Evolutionary conservation across 1,140 invertebrate species (phyloP), one percentile per base, ranked within the genome.

Genomic region (Dreissena rostriformis): DNA sequence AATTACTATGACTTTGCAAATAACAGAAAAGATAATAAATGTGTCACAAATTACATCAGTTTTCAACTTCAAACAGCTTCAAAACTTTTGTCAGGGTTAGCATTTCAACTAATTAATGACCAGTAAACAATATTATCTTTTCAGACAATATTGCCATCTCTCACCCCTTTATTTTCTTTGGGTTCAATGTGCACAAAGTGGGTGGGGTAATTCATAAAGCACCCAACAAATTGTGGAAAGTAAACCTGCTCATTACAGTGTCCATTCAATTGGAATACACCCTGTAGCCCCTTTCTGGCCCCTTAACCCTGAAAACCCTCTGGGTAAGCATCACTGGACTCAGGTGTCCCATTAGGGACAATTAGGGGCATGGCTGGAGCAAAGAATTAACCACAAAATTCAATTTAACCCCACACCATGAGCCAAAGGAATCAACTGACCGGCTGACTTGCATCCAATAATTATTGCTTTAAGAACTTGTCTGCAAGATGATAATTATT

Each of bases 311-410:
- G 75, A 82, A 24, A 28, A 22, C 57, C 19, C 22, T 28, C 49
- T 17, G 39, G 52, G 80, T 15, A 55, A 67, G 63, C 49, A 28
- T 65, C 61, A 75, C 61, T 73, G 29, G 71, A 68, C 80, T 82
- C 80, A 82, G 80, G 80, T 82, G 80, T 74, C 80, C 70, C 63
- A 82, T 82, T 82, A 82, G 63, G 39, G 53, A 24, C 71, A 82
- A 82, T 82, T 82, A 82, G 65, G 80, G 80, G 80, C 80, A 82
- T 49, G 66, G 72, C 24, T 74, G 80, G 80, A 52, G 80, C 65
- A 72, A 75, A 75, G n/a, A 67, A 49, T 24, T 55, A 73, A 63
- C 72, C 52, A 53, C 57, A 66, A 75, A 82, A 73, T 74, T 82
- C 80, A 82, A 82, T 82, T 82, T 75, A 22, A 51, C 39, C 68